Percentiles rank a stretch among this genome's conserved stretches.
Conservation (phyloP, 2,888 invertebrate species). For the Trisateles emortualis region DNA sequence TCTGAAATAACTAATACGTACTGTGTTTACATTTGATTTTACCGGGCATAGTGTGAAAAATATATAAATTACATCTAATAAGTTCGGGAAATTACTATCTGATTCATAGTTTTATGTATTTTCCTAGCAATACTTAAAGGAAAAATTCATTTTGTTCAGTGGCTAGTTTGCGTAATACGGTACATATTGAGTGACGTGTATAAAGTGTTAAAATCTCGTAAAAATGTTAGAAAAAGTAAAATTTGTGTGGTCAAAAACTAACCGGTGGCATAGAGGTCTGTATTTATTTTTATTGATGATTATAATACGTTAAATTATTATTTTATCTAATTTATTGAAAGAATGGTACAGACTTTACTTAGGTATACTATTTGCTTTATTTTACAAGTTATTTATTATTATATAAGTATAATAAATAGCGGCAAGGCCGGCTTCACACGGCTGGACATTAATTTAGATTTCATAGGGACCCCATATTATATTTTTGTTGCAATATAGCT, state of each 20-base stretch:
- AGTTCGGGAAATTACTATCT: slow-evolving; percentile 13
- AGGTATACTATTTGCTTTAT: no score
- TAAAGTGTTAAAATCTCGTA: slow-evolving; percentile 3
- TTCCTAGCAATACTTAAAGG: slow-evolving; percentile 8
- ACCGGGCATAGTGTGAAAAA: background rate
- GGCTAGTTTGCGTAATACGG: background rate
- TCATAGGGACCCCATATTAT: no score
- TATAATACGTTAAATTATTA: no score
- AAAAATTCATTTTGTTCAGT: background rate
- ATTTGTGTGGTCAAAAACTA: slow-evolving; percentile 71
- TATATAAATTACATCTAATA: background rate
- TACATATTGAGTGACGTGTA: background rate
- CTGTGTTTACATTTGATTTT: background rate
- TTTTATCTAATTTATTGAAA: no score
- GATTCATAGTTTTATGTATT: slow-evolving; percentile 23
- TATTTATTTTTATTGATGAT: slow-evolving; percentile 4
- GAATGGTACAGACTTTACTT: no score
- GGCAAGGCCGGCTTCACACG: no score
- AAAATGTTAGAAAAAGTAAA: slow-evolving; percentile 60
- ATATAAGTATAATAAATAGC: no score
- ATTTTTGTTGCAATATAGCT: no score
- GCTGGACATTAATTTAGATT: no score
- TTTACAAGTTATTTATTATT: no score
- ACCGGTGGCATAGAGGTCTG: slow-evolving; percentile 77
- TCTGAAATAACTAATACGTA: no score